These are phyloP conservation scores for Hippocampus comes DNA, from an alignment of 2,113 vertebrate species.

Conservation along the genomic window DNA sequence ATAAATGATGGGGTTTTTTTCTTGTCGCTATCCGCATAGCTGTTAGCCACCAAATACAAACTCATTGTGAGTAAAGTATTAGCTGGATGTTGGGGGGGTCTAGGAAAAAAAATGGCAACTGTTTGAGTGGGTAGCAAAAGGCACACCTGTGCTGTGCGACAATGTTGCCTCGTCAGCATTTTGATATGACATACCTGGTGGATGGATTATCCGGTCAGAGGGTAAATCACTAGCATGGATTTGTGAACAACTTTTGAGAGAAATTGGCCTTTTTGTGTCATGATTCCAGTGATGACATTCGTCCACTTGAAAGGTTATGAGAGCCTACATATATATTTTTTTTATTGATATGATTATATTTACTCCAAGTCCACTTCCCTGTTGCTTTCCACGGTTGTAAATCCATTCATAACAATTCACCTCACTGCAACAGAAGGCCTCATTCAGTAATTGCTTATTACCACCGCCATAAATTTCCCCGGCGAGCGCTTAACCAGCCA, in stretches of 20 bases:
- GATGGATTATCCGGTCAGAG: no score
- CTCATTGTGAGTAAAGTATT: no score
- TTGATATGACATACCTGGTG: no score
- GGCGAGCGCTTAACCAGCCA: conserved; percentile 36
- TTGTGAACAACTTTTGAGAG: neutral
- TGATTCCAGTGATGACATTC: neutral
- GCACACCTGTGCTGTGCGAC: no score
- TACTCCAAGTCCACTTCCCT: conserved; percentile 2
- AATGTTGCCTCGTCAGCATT: no score
- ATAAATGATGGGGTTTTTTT: no score
- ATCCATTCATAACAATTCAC: conserved; percentile 42
- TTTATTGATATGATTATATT: neutral
- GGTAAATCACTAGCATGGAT: no score
- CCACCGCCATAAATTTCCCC: conserved; percentile 51
- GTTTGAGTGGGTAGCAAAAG: no score
- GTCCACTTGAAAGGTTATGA: neutral
- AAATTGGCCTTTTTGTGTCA: neutral
- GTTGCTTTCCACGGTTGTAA: conserved; percentile 22
- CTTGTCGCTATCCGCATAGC: no score
- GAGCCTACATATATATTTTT: neutral
- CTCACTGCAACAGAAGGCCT: conserved; percentile 35
- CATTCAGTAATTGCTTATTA: conserved; percentile 60
- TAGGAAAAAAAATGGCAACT: no score
- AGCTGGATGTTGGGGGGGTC: no score
- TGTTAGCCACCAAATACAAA: no score